Evolutionary conservation across 2,888 invertebrate species (phyloP).

Genomic region (Synergus umbraculus): DNA sequence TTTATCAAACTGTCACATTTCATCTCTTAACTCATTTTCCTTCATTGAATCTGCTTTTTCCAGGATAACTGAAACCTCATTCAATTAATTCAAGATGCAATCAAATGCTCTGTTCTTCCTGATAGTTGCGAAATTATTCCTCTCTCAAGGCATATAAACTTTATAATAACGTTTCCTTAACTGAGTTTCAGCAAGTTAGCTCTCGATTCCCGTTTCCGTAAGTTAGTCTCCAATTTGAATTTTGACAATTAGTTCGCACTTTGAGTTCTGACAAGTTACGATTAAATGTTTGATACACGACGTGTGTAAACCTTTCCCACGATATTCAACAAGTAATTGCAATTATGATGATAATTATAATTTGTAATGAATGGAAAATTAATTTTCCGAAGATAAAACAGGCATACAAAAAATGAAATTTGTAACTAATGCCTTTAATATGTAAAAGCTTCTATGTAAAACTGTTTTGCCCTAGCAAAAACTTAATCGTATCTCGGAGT

Average conservation of each 20-base stretch:
- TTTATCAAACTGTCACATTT: background rate
- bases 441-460: background rate
- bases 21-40: background rate
- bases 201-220: conserved; percentile 6
- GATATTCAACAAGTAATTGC: background rate
- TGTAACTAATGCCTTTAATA: background rate
- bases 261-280: conserved; percentile 3
- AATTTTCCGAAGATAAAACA: background rate
- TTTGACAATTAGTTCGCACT: conserved; percentile 1
- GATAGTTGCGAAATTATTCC: conserved; percentile 12
- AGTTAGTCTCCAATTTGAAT: conserved; percentile 11
- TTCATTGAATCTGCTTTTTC: background rate
- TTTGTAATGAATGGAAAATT: background rate
- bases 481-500: background rate
- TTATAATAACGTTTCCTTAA: conserved; percentile 15
- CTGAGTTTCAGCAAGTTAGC: conserved; percentile 14
- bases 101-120: conserved; percentile 15
- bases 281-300: conserved; percentile 5
- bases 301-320: background rate
- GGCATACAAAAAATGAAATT: background rate
- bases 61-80: background rate
- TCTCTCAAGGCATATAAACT: conserved; percentile 9
- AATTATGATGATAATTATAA: background rate
- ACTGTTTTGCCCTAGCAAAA: background rate
- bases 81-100: conserved; percentile 5